Evolutionary conservation across 2,888 invertebrate species (phyloP).

Genomic region (Drosophila koepferae): DNA sequence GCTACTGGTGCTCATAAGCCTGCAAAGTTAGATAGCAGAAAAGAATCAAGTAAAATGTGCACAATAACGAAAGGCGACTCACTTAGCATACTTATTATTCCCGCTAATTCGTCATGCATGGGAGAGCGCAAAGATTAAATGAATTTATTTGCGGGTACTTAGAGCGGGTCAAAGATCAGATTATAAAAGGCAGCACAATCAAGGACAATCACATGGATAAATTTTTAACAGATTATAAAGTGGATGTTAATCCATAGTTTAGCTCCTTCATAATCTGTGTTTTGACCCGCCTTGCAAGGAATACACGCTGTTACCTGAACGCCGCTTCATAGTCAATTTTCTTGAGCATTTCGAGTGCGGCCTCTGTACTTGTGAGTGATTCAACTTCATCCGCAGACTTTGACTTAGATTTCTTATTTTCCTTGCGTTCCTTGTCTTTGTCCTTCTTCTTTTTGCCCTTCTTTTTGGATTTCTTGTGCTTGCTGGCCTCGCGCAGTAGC

Average conservation of each 20-base stretch:
- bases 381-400: slow-evolving; percentile 45
- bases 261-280: slow-evolving; percentile 17
- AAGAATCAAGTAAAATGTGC: slow-evolving; percentile 8
- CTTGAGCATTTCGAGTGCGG: slow-evolving; percentile 87
- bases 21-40: slow-evolving; percentile 47
- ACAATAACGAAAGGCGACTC: slow-evolving; percentile 16
- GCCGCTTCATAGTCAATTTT: slow-evolving; percentile 89
- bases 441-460: slow-evolving; percentile 85
- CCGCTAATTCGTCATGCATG: slow-evolving; percentile 46
- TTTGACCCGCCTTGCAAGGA: background rate
- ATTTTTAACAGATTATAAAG: background rate
- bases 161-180: slow-evolving; percentile 20
- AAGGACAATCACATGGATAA: no score
- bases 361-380: slow-evolving; percentile 66
- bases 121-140: slow-evolving; percentile 20
- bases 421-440: slow-evolving; percentile 67
- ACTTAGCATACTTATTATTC: slow-evolving; percentile 53
- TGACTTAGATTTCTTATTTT: slow-evolving; percentile 81
- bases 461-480: slow-evolving; percentile 89
- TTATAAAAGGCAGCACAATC: slow-evolving; percentile 7
- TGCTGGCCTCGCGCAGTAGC: slow-evolving; percentile 92
- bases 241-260: background rate
- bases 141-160: slow-evolving; percentile 5
- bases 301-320: slow-evolving; percentile 86
- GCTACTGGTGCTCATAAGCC: slow-evolving; percentile 84